Percentiles rank a stretch among this genome's conserved stretches.
Conservation (phyloP, 2,113 vertebrate genomes). For the Cyphomyrus discorhynchus region DNA sequence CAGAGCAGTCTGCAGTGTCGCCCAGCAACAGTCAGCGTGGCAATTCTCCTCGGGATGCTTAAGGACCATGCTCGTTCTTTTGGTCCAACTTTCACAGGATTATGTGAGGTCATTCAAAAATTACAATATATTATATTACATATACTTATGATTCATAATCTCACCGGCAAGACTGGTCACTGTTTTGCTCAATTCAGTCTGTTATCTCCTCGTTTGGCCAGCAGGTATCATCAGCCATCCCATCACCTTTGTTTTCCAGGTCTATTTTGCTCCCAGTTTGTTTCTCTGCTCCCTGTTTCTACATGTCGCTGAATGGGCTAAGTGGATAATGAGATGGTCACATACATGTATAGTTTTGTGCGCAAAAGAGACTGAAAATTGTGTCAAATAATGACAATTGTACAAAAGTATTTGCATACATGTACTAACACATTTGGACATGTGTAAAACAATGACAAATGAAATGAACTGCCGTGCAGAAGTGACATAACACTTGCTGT, state of each 20-base stretch:
- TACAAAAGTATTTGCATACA: too few species aligned
- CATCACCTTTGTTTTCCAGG: background rate
- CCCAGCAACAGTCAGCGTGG: constrained; percentile 6
- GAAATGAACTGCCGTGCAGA: too few species aligned
- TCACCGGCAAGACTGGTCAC: background rate
- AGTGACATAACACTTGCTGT: background rate
- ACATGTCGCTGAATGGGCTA: background rate
- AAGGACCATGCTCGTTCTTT: background rate
- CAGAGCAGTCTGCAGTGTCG: constrained; percentile 18
- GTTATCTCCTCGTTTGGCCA: background rate
- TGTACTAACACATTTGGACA: too few species aligned
- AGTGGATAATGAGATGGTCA: background rate
- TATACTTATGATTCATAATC: background rate
- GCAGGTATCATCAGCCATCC: background rate
- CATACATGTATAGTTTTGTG: background rate
- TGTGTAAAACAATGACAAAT: too few species aligned
- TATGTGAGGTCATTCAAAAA: background rate
- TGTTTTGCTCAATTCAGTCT: background rate
- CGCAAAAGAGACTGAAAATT: too few species aligned
- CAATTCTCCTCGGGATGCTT: background rate
- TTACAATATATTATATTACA: background rate
- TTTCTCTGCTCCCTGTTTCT: background rate
- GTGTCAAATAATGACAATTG: too few species aligned
- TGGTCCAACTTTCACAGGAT: background rate
- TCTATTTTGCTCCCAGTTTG: background rate